Percentiles rank a stretch among this genome's conserved stretches.
Conservation (phyloP, 2,888 invertebrate genomes). For the Drepanosiphum platanoidis region DNA sequence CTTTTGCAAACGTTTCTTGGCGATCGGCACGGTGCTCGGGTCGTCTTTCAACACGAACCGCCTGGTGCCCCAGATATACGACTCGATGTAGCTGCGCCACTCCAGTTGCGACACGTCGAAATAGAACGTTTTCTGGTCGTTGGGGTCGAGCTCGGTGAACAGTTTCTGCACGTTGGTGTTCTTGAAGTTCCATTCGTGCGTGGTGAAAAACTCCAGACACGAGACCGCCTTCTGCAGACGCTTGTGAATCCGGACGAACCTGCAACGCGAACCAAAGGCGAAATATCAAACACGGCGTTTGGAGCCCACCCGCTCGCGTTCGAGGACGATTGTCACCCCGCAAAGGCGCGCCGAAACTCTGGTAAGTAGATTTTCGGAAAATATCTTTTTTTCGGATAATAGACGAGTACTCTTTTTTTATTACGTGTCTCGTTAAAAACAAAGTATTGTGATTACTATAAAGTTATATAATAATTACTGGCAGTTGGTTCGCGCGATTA, state of each 20-base stretch:
- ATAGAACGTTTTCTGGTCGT: constrained; percentile 68
- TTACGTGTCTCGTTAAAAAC: too few relatives aligned
- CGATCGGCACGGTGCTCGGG: constrained; percentile 67
- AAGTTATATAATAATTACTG: too few relatives aligned
- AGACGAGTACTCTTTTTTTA: too few relatives aligned
- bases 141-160: constrained; percentile 66
- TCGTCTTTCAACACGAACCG: constrained; percentile 71
- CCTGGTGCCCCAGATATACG: constrained; percentile 70
- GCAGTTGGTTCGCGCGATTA: too few relatives aligned
- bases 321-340: too few relatives aligned
- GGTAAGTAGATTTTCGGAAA: too few relatives aligned
- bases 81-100: constrained; percentile 70
- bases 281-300: constrained; percentile 3
- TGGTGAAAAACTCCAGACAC: constrained; percentile 71
- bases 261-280: constrained; percentile 64
- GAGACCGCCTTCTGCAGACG: constrained; percentile 69
- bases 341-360: too few relatives aligned
- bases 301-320: background rate
- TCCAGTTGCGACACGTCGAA: constrained; percentile 69
- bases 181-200: constrained; percentile 70
- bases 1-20: constrained; percentile 67
- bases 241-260: constrained; percentile 70
- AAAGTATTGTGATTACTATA: too few relatives aligned
- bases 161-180: constrained; percentile 67
- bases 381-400: too few relatives aligned